Base-by-base conservation (phyloP, 2,888 invertebrate genomes). In the Belgica antarctica region DNA sequence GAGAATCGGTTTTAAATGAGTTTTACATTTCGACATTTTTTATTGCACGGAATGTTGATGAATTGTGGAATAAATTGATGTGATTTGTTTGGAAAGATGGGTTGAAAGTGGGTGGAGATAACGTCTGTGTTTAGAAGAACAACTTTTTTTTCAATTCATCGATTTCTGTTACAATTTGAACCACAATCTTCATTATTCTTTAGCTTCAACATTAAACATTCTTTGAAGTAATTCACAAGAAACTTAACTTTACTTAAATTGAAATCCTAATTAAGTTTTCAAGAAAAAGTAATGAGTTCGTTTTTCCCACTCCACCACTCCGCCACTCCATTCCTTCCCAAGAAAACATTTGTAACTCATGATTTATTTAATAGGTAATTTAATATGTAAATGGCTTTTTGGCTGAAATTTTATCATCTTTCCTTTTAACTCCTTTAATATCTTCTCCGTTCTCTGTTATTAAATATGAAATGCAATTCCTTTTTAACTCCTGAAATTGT, bases 361-460 rank as follows among this genome's bases (percentile, higher is more conserved):
- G 68, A 68, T 68, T 47, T 57, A 68, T 68, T 68, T 68, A 68
- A 68, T 68, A 68, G 68, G 68, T 68, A 68, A 68, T 68, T 68
- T 68, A 68, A 68, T 68, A 68, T 68, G 68, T 68, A 68, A 68
- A 68, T 68, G 68, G 68, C 68, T 68, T 68, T 68, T 68, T 12
- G 7, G 15, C 36, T 47, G 41, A 62, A 62, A 19, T 62, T 59
- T 59, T 59, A 59, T 24, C 59, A 59, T 62, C 62, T 25, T 65
- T 36, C 28, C 8, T 27, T n/a, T n/a, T 63, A 17, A 31, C 36
- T 63, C 36, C 62, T 34, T 41, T 1, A 59, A 62, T n/a, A 41
- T 25, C 34, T 34, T 62, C 62, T 19, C 25, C 12, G 8, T 17
- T 22, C 57, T 46, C 46, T 57, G 28, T 52, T 66, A 66, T 66